Evolutionary conservation across 2,888 invertebrate species (phyloP), one percentile per base, ranked within the genome.

Genomic region (Iselma pallidipennis): DNA sequence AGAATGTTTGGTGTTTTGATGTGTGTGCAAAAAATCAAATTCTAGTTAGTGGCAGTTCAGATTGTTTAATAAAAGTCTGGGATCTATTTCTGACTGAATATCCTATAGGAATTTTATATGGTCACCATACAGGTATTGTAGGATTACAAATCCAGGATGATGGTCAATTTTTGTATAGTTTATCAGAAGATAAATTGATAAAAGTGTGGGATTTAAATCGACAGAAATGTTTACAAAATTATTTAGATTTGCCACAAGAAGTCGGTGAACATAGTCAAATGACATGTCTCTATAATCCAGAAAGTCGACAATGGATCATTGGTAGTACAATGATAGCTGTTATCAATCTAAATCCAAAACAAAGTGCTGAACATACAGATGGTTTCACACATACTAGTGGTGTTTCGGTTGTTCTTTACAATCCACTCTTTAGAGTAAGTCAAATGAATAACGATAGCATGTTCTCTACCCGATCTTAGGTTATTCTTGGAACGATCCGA

Each of bases 201-300:
- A 91, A 91, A 76, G 89, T 94, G 6, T 94, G 92, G 91, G 89
- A 92, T 74, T 83, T 91, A 23, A 82, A 85, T 49, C 84, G 85
- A 19, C 89, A 91, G 74, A 77, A 77, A 0, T 88, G 91, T 73
- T 74, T 92, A 23, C 91, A 91, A 85, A 89, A 89, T 0, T 91
- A 87, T 77, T 85, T 87, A 55, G 87, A 86, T 67, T 79, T 91
- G 14, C 87, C 88, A 1, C 73, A 85, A 5, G 84, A 87, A 71
- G 79, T 91, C 56, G 87, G 87, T 23, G 87, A 87, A 71, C 84
- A 87, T 66, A 84, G 84, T 0, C 85, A 86, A 19, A 52, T 76
- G 48, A 70, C 71, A 3, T 59, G 73, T 1, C 61, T 87, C 60
- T 92, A 91, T 78, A 90, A 91, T 78, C 81, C 85, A 1, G 83